A percentile compares a stretch with the other conserved stretches of the same genome.
Conservation (phyloP, 2,888 invertebrate genomes). For the Pristionchus fissidentatus region DNA sequence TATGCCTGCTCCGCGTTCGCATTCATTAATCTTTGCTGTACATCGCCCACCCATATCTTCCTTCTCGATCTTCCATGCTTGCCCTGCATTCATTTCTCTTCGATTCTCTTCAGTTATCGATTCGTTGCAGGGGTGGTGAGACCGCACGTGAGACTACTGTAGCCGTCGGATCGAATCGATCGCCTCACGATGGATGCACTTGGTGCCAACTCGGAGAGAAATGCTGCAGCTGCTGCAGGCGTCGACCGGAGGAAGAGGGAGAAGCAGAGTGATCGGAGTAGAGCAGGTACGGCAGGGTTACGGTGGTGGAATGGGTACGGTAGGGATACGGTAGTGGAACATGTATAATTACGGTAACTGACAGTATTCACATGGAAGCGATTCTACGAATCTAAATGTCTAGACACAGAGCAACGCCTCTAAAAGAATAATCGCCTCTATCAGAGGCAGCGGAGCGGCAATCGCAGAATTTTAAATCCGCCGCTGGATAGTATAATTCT, state of each 20-base stretch:
- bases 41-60: too few relatives aligned
- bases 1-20: neutral
- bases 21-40: neutral
- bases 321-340: neutral
- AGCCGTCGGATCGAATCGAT: neutral
- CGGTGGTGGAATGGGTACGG: neutral
- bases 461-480: too few relatives aligned
- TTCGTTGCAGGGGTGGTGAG: constrained; percentile 38
- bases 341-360: neutral
- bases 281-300: constrained; percentile 27
- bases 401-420: too few relatives aligned
- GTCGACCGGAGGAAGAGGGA: neutral
- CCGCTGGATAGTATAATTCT: too few relatives aligned
- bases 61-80: too few relatives aligned
- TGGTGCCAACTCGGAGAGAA: constrained; percentile 10
- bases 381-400: too few relatives aligned
- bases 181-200: neutral
- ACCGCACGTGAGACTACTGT: neutral
- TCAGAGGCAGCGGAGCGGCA: too few relatives aligned
- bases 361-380: too few relatives aligned
- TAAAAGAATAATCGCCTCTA: too few relatives aligned
- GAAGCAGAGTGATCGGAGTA: neutral
- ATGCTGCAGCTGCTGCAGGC: neutral
- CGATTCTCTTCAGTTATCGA: neutral
- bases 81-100: neutral